Evolutionary conservation across 1,140 invertebrate species (phyloP).

Genomic region (Prorops nasuta): DNA sequence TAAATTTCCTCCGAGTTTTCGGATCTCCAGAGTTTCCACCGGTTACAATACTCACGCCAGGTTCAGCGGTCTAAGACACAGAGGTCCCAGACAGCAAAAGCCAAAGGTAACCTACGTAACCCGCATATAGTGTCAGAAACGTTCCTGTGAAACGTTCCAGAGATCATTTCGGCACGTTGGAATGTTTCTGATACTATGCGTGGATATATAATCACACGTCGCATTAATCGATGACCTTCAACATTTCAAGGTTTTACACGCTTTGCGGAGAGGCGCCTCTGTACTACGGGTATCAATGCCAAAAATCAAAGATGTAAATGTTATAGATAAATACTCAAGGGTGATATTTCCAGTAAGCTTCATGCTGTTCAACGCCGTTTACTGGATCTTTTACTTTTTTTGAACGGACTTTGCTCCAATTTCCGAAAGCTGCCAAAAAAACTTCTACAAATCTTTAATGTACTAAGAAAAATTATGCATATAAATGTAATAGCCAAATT

Average conservation of each 20-base stretch:
- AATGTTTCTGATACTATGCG: too few relatives aligned
- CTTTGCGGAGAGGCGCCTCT: constrained; percentile 73
- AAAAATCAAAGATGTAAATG: constrained; percentile 93
- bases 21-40: constrained; percentile 67
- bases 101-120: constrained; percentile 58
- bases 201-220: too few relatives aligned
- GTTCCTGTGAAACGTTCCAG: too few relatives aligned
- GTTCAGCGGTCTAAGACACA: constrained; percentile 60
- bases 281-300: constrained; percentile 83
- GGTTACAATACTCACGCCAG: constrained; percentile 56
- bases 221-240: too few relatives aligned
- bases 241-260: constrained; percentile 68
- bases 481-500: constrained; percentile 5
- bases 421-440: too few relatives aligned
- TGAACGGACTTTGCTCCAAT: constrained; percentile 22
- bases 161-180: too few relatives aligned
- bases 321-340: constrained; percentile 95
- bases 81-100: constrained; percentile 54
- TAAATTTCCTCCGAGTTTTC: constrained; percentile 78
- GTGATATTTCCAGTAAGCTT: constrained; percentile 94
- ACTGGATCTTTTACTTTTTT: constrained; percentile 92
- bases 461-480: constrained; percentile 3
- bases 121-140: too few relatives aligned
- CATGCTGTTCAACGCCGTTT: constrained; percentile 88
- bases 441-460: not conserved